Evolutionary conservation across 1,140 invertebrate species (phyloP), one percentile per base, ranked within the genome.

Genomic region (Fopius arisanus): DNA sequence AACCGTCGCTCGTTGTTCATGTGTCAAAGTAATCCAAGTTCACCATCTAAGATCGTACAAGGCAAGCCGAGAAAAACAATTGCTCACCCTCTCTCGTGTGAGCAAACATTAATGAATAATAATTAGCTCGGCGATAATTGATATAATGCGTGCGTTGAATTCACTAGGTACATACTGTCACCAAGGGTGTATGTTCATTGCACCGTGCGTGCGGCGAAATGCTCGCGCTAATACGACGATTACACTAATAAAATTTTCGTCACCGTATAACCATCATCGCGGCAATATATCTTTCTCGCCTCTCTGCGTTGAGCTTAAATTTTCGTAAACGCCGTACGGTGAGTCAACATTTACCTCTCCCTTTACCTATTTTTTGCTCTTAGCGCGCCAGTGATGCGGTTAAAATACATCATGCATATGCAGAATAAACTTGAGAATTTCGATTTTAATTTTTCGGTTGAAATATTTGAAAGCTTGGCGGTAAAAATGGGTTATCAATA

Each of bases 211-310:
- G 54, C 54, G 4, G 10, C 23, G 23, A 12, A 23, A 59, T 26
- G 23, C 6, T 59, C 21, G 54, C 28, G 67, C 63, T 75, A 76
- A 75, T 75, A 66, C 59, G 62, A 62, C 72, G 73, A 76, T 80
- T 78, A 80, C 59, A 74, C 77, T 79, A 79, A 78, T 81, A 79
- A 80, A 82, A 81, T 82, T 81, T 80, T 73, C 75, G 75, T 75
- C 71, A 77, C 51, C 51, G 16, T 70, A 59, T 70, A 33, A 70
- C 19, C 29, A 23, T 70, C 68, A 59, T 65, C 29, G 62, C 4
- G 28, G 48, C 28, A 31, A 70, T 70, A 54, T 70, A 33, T 78
- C 78, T 81, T 75, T 75, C 29, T 29, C 26, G 26, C 26, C 26
- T 48, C 19, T 41, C 40, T 48, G 19, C 26, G 43, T 69, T 26